phyloP scores from a whole-genome alignment of 2,888 invertebrate genomes.

The Lithophane semibrunnea region DNA sequence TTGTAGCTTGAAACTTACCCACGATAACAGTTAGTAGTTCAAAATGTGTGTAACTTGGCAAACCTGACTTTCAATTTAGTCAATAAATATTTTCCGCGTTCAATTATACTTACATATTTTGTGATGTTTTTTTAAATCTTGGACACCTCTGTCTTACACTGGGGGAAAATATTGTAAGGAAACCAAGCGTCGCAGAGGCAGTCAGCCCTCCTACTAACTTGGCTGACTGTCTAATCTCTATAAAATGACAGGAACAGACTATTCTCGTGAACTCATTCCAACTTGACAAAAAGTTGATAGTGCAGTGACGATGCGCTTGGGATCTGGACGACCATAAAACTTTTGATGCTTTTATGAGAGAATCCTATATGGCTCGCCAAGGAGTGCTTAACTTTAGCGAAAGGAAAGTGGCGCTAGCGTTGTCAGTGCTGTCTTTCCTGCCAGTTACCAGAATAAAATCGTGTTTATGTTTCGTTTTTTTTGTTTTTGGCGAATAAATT shows the following conservation, averaged over 20 bases:
- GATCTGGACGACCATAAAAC: not conserved
- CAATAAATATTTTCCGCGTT: not conserved
- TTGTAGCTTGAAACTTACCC: not conserved
- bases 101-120: not conserved
- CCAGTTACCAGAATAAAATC: not conserved
- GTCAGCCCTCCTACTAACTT: not conserved
- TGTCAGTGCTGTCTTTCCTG: not conserved
- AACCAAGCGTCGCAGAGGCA: not conserved
- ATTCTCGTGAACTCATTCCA: too few relatives aligned
- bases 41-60: not conserved
- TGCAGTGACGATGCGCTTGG: too few relatives aligned
- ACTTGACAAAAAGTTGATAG: too few relatives aligned
- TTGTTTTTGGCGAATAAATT: not conserved
- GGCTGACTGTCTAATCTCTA: not conserved
- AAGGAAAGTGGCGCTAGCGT: not conserved
- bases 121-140: not conserved
- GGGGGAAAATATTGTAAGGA: not conserved
- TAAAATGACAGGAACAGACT: not conserved
- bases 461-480: not conserved
- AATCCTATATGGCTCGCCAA: not conserved
- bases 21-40: not conserved
- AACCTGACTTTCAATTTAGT: not conserved
- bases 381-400: not conserved
- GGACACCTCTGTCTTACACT: too few relatives aligned
- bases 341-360: not conserved